Base-by-base conservation (phyloP, 1,140 invertebrate genomes). In the Telenomus remus region DNA sequence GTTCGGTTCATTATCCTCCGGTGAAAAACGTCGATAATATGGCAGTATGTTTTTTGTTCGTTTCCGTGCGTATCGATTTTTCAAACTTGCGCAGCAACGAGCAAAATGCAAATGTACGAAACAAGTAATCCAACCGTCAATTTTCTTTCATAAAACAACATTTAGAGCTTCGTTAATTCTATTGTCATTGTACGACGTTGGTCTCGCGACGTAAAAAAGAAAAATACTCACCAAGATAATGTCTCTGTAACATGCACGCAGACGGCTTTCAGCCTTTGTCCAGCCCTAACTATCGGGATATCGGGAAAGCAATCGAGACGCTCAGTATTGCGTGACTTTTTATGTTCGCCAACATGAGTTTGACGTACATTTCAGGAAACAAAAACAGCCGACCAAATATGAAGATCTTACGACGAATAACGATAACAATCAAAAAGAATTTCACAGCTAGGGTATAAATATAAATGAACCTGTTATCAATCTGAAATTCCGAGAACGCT, bases 281-380 rank as follows among this genome's bases (percentile, higher is more conserved):
- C 61, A 50, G 76, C 13, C 33, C 27, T 55, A 59, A 46, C 70
- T 60, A 75, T 78, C 61, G 53, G 53, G 66, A 71, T 78, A 78
- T 78, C 76, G 76, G 66, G 66, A 78, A 78, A 78, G 66, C 66
- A 78, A 78, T 78, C 70, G 70, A 74, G 70, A 78, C 76, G 50
- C 60, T 78, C 76, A 48, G 54, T 71, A 66, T 78, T 63, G 70
- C 76, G 70, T 78, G 76, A 74, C 76, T 74, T 74, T 78, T 71
- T 78, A 78, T 75, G 70, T 59, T 57, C 56, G 12, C 47, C 51
- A 46, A 54, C 60, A 35, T 73, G 61, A 57, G 63, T 74, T 78
- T 70, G 76, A 78, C 65, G 56, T 66, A 47, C 50, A 70, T 78
- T 78, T 61, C 35, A 51, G 55, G 63, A 78, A 74, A 78, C 48